Conservation (phyloP, 92 coral and sea anemone genomes). For the Parazoanthus swiftii region DNA sequence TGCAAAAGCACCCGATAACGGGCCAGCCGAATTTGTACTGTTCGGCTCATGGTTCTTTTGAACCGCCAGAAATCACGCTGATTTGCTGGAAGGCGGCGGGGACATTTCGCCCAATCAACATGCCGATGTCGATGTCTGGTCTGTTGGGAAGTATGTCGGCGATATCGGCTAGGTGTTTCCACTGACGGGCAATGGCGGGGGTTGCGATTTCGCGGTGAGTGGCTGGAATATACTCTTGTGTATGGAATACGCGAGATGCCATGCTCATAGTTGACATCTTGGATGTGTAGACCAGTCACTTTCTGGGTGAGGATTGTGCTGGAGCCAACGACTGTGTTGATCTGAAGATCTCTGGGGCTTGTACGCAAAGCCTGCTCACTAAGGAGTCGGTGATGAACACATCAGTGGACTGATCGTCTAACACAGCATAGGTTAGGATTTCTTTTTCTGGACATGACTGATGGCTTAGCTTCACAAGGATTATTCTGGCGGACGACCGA, state of each 20-base stretch:
- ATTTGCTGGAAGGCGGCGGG: constrained; percentile 51
- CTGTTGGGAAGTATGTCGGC: constrained; percentile 40
- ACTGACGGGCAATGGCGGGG: constrained; percentile 33
- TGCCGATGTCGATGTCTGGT: constrained; percentile 47
- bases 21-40: constrained; percentile 65
- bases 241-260: constrained; percentile 14
- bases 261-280: constrained; percentile 44
- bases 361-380: constrained; percentile 35
- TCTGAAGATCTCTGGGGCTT: constrained; percentile 48
- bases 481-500: constrained; percentile 53
- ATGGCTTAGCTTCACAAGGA: constrained; percentile 36
- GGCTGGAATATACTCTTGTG: constrained; percentile 54
- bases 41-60: constrained; percentile 54
- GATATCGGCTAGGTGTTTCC: constrained; percentile 48
- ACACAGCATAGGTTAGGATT: constrained; percentile 39
- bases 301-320: constrained; percentile 46
- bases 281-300: constrained; percentile 47
- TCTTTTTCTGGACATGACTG: background rate
- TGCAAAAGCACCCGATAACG: constrained; percentile 50
- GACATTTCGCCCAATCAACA: constrained; percentile 39
- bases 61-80: constrained; percentile 47
- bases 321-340: constrained; percentile 61
- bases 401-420: constrained; percentile 60
- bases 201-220: constrained; percentile 58
- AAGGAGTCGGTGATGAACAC: constrained; percentile 53